Conservation (phyloP, 2,113 vertebrate genomes). For the Phaethornis superciliosus region DNA sequence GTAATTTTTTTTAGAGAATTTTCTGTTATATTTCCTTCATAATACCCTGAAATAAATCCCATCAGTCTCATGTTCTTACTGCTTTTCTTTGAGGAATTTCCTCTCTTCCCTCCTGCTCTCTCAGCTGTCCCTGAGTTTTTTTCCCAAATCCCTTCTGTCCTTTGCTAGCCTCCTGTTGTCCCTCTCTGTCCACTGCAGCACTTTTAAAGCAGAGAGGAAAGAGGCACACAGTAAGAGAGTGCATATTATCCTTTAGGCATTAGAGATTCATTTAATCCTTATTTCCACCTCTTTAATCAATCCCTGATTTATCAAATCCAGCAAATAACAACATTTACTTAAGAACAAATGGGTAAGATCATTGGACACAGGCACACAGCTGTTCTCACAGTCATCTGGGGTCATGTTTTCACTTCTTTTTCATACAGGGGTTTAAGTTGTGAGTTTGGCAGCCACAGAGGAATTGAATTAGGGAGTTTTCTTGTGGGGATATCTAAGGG, state of each 20-base stretch:
- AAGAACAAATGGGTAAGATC: neutral
- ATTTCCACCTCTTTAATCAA: slow-evolving; percentile 40
- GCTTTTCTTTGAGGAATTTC: slow-evolving; percentile 58
- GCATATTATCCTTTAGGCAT: neutral
- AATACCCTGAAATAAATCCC: slow-evolving; percentile 56
- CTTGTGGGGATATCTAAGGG: neutral
- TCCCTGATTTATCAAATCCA: slow-evolving; percentile 24
- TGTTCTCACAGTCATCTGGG: neutral
- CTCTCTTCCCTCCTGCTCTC: slow-evolving; percentile 18
- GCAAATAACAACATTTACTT: neutral
- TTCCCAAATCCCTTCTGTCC: slow-evolving; percentile 57
- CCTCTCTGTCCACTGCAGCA: neutral
- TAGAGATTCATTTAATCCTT: neutral
- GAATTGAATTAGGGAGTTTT: neutral
- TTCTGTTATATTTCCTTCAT: slow-evolving; percentile 47
- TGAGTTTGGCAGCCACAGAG: neutral
- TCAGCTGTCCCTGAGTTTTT: slow-evolving; percentile 61
- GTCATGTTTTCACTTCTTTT: neutral
- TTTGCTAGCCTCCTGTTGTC: slow-evolving; percentile 48
- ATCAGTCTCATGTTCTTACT: slow-evolving; percentile 49
- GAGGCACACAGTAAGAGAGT: rapidly evolving
- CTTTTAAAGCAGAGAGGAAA: neutral
- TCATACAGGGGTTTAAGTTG: neutral
- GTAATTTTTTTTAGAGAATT: slow-evolving; percentile 20
- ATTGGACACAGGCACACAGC: neutral